A percentile compares a stretch with the other conserved stretches of the same genome.
phyloP scores from a whole-genome alignment of 2,113 vertebrate genomes.

The Odocoileus virginianus region DNA sequence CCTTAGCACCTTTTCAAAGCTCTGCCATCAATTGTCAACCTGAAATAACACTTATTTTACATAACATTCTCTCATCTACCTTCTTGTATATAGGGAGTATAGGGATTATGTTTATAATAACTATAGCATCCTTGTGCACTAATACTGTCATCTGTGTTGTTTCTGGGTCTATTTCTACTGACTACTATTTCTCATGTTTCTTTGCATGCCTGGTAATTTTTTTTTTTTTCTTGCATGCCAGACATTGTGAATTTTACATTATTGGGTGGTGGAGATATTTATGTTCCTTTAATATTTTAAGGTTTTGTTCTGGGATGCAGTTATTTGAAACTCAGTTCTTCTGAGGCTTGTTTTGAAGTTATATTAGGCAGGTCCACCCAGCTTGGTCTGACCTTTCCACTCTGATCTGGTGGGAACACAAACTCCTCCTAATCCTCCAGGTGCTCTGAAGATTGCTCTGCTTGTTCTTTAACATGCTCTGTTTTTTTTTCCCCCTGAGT shows the following conservation, averaged over 20 bases:
- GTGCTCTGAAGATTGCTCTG: background rate
- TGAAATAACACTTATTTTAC: background rate
- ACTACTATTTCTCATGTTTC: background rate
- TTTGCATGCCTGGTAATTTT: background rate
- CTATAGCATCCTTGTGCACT: background rate
- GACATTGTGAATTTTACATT: background rate
- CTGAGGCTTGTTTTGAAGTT: background rate
- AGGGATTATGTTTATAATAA: background rate
- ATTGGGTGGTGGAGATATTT: background rate
- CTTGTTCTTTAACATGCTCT: background rate
- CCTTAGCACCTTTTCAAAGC: background rate
- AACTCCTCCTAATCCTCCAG: background rate
- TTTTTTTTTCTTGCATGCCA: background rate
- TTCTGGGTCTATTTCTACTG: background rate
- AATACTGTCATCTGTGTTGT: background rate
- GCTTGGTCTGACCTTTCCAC: background rate
- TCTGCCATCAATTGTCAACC: background rate
- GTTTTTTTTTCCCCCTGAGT: background rate
- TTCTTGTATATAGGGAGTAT: background rate
- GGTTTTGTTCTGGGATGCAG: background rate
- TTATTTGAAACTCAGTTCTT: background rate
- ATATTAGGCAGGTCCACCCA: background rate
- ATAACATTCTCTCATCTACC: background rate
- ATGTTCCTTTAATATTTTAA: conserved; percentile 18
- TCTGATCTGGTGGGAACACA: background rate